Percentiles rank a stretch among this genome's conserved stretches.
These are phyloP conservation scores for Acrobasis suavella DNA, from an alignment of 2,888 invertebrate species.

Conservation along the genomic window DNA sequence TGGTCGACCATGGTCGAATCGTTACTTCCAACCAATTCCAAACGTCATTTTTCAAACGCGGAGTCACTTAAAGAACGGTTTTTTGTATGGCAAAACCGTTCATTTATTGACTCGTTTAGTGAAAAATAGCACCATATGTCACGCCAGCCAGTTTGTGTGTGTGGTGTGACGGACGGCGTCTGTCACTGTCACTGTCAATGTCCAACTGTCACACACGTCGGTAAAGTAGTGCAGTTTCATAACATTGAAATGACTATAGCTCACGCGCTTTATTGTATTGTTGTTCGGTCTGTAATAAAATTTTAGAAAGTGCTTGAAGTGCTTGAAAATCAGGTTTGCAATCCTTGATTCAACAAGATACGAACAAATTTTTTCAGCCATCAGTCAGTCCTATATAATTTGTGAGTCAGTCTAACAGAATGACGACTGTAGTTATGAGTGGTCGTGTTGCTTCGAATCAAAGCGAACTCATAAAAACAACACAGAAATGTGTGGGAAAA, in stretches of 20 bases:
- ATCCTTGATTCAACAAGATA: background rate
- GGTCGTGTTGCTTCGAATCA: slow-evolving; percentile 44
- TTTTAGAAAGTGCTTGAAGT: background rate
- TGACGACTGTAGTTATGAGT: slow-evolving; percentile 53
- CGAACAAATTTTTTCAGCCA: slow-evolving; percentile 6
- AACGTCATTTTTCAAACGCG: too few species aligned
- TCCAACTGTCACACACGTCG: too few species aligned
- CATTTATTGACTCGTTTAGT: too few species aligned
- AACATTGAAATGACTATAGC: background rate
- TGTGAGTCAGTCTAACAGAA: slow-evolving; percentile 39
- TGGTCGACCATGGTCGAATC: too few species aligned
- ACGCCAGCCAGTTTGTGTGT: too few species aligned
- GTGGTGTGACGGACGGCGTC: too few species aligned
- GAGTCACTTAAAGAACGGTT: too few species aligned
- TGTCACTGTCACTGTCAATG: too few species aligned
- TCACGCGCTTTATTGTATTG: background rate
- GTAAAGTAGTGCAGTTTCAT: too few species aligned
- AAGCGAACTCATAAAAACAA: slow-evolving; percentile 37
- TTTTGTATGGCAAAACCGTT: too few species aligned
- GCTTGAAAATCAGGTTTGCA: background rate
- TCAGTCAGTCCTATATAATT: background rate
- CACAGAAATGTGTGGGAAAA: slow-evolving; percentile 46
- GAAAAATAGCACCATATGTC: too few species aligned
- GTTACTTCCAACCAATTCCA: too few species aligned
- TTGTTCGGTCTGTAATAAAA: background rate